Conservation (phyloP, 2,113 vertebrate species). For the Scophthalmus maximus region DNA sequence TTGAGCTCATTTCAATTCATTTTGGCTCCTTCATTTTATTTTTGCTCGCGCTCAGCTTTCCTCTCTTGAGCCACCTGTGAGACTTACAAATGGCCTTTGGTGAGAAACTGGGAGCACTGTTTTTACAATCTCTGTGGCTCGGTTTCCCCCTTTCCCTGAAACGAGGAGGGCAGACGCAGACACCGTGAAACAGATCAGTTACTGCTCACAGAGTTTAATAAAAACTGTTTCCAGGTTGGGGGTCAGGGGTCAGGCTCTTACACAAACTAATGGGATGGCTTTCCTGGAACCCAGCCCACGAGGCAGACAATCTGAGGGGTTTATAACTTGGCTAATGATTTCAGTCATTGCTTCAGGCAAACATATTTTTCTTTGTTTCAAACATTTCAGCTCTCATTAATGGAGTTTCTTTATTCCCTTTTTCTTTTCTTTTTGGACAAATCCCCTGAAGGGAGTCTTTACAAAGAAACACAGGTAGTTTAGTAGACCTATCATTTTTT, state of each 20-base stretch:
- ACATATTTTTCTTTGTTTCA: constrained; percentile 1
- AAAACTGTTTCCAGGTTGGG: constrained; percentile 31
- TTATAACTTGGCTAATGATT: constrained; percentile 21
- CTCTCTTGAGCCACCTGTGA: neutral
- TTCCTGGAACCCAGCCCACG: constrained; percentile 43
- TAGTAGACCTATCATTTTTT: neutral
- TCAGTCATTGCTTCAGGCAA: neutral
- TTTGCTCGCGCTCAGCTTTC: neutral
- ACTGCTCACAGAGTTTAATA: constrained; percentile 35
- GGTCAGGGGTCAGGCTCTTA: constrained; percentile 46
- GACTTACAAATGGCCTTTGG: neutral
- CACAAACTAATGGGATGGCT: constrained; percentile 15
- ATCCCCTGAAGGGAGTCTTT: neutral
- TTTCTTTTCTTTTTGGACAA: neutral
- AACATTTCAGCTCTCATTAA: no score
- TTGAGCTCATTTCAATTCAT: neutral
- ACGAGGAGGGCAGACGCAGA: constrained; percentile 36
- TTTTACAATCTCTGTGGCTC: constrained; percentile 22
- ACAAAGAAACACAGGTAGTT: constrained; percentile 33
- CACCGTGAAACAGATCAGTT: constrained; percentile 14
- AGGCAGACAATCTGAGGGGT: neutral
- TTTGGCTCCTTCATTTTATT: neutral
- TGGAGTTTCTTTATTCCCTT: neutral
- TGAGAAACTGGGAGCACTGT: constrained; percentile 6
- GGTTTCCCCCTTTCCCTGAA: constrained; percentile 29